phyloP scores from a whole-genome alignment of 2,888 invertebrate species.

The Eurois occulta region DNA sequence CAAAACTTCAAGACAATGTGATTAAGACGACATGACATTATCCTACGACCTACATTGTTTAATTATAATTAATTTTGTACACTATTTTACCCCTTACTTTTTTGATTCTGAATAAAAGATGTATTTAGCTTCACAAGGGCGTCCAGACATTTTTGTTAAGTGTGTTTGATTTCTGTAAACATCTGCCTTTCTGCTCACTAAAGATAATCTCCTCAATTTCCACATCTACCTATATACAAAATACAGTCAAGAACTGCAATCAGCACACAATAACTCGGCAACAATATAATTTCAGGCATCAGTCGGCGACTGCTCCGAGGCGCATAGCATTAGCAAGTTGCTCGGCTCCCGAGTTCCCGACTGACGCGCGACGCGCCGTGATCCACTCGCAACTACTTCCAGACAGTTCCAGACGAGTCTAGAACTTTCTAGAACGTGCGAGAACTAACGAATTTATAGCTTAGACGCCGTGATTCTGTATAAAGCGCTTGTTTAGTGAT shows the following conservation, averaged over 20 bases:
- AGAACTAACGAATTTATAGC: conserved; percentile 62
- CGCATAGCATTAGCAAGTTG: conserved; percentile 63
- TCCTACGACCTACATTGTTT: neutral
- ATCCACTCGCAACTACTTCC: conserved; percentile 60
- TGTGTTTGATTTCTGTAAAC: no score
- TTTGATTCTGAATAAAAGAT: neutral
- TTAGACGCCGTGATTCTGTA: conserved; percentile 47
- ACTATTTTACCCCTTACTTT: neutral
- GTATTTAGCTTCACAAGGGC: neutral
- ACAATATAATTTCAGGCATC: conserved; percentile 54
- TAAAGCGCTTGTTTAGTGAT: conserved; percentile 56
- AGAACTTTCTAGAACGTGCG: conserved; percentile 57
- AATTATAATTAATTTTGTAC: neutral
- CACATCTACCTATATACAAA: neutral
- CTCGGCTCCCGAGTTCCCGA: conserved; percentile 33
- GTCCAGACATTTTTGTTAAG: neutral
- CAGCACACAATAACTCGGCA: conserved; percentile 52
- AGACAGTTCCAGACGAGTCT: conserved; percentile 43
- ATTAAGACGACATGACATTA: neutral
- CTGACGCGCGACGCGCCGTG: conserved; percentile 50
- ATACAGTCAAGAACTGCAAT: conserved; percentile 47
- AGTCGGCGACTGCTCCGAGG: conserved; percentile 34
- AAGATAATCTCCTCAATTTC: neutral
- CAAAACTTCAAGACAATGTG: conserved; percentile 7
- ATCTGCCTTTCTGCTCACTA: no score